phyloP scores from a whole-genome alignment of 1,140 invertebrate genomes.

The Rhynchophorus ferrugineus region DNA sequence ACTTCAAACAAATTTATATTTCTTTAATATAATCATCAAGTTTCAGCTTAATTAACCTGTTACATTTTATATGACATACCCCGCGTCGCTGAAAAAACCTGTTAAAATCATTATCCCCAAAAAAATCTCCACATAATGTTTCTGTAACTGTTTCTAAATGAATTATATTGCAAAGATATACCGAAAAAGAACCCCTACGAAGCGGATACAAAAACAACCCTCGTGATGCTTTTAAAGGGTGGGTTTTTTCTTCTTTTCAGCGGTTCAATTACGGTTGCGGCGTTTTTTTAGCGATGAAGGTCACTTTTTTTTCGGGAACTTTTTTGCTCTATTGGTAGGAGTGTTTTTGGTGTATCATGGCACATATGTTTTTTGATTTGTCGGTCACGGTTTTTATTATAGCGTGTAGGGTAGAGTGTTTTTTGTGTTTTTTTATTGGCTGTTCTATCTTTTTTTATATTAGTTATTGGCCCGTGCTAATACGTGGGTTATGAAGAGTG shows the following conservation, averaged over 20 bases:
- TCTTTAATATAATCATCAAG: no score
- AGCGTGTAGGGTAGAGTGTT: not conserved
- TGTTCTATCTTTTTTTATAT: no score
- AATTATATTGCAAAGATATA: not conserved
- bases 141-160: no score
- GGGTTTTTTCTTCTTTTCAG: conserved; percentile 8
- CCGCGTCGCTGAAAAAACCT: no score
- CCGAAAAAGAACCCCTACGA: not conserved
- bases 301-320: conserved; percentile 3
- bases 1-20: no score
- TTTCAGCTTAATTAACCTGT: no score
- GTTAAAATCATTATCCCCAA: no score
- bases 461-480: no score
- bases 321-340: conserved; percentile 7
- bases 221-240: conserved; percentile 1
- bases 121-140: not conserved
- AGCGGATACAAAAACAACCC: not conserved
- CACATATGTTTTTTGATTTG: conserved; percentile 10
- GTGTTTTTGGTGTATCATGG: conserved; percentile 12
- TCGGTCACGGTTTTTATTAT: not conserved
- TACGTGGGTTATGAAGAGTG: no score
- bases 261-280: conserved; percentile 6
- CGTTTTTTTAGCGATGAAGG: conserved; percentile 2
- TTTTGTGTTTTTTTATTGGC: conserved; percentile 7
- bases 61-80: no score